Percentiles rank a stretch among this genome's conserved stretches.
phyloP scores from a whole-genome alignment of 2,888 invertebrate genomes.

The Pterostichus niger region DNA sequence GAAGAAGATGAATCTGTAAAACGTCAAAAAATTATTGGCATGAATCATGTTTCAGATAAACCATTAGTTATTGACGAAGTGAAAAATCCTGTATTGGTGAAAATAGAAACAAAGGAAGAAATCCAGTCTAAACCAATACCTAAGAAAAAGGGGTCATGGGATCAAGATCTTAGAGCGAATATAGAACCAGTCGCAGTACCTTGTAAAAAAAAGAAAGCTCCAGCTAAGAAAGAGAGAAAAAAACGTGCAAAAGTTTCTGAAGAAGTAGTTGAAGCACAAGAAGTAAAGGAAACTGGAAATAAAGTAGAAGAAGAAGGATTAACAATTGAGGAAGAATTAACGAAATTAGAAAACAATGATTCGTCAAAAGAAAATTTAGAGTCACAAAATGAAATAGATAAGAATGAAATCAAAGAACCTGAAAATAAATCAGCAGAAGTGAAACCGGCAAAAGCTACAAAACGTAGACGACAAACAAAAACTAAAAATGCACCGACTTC shows the following conservation, averaged over 20 bases:
- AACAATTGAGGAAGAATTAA: conserved; percentile 68
- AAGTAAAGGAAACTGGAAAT: conserved; percentile 54
- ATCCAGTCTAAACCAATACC: conserved; percentile 38
- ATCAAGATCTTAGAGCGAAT: conserved; percentile 71
- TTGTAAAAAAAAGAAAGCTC: conserved; percentile 64
- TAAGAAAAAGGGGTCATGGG: conserved; percentile 70
- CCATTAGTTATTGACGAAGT: conserved; percentile 28
- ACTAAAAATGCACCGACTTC: conserved; percentile 49
- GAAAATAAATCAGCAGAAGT: background rate
- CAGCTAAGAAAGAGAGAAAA: conserved; percentile 24
- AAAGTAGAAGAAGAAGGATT: conserved; percentile 63
- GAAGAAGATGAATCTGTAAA: background rate
- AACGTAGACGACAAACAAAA: conserved; percentile 55
- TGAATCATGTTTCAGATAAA: conserved; percentile 15
- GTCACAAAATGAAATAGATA: conserved; percentile 46
- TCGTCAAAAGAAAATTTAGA: conserved; percentile 46
- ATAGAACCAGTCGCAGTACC: conserved; percentile 47
- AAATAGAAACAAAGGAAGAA: conserved; percentile 45
- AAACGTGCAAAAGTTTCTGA: background rate
- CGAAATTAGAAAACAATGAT: conserved; percentile 49
- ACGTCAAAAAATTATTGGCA: conserved; percentile 4
- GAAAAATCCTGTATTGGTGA: background rate
- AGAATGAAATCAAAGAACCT: conserved; percentile 59
- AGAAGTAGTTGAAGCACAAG: conserved; percentile 43
- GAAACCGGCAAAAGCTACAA: conserved; percentile 7